Evolutionary conservation across 2,888 invertebrate genomes (phyloP).

Genomic region (Euplagia quadripunctaria): DNA sequence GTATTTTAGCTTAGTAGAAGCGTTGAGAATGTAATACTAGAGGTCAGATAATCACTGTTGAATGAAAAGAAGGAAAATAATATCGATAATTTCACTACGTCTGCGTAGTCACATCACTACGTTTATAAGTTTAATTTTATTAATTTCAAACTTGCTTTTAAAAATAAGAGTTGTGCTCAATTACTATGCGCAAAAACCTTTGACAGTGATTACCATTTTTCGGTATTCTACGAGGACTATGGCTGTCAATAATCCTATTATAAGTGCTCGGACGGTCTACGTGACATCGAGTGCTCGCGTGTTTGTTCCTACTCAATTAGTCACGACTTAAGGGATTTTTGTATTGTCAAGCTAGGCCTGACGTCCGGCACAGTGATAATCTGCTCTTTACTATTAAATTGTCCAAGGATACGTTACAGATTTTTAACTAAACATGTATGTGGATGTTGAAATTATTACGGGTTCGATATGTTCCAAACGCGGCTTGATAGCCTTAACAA

Average conservation of each 20-base stretch:
- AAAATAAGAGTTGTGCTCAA: not conserved
- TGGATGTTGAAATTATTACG: constrained; percentile 45
- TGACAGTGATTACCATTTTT: not conserved
- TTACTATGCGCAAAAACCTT: not conserved
- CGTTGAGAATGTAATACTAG: not conserved
- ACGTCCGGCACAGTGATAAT: not conserved
- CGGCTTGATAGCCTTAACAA: constrained; percentile 48
- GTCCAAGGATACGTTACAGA: constrained; percentile 8
- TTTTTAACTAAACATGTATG: constrained; percentile 19
- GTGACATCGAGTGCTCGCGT: not conserved
- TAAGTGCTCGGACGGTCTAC: not conserved
- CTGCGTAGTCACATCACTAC: not conserved
- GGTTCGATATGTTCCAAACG: constrained; percentile 52
- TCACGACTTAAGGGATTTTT: not conserved
- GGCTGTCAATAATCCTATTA: not conserved
- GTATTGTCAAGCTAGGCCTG: not conserved
- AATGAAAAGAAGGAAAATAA: not conserved
- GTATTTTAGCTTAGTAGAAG: constrained; percentile 14
- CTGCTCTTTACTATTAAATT: not conserved
- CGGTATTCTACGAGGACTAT: not conserved
- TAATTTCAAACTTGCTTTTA: not conserved
- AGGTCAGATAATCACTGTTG: not conserved
- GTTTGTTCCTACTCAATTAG: not conserved
- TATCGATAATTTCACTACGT: not conserved
- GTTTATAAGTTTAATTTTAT: not conserved